Conservation (phyloP, 2,113 vertebrate species). For the Zapornia atra region DNA sequence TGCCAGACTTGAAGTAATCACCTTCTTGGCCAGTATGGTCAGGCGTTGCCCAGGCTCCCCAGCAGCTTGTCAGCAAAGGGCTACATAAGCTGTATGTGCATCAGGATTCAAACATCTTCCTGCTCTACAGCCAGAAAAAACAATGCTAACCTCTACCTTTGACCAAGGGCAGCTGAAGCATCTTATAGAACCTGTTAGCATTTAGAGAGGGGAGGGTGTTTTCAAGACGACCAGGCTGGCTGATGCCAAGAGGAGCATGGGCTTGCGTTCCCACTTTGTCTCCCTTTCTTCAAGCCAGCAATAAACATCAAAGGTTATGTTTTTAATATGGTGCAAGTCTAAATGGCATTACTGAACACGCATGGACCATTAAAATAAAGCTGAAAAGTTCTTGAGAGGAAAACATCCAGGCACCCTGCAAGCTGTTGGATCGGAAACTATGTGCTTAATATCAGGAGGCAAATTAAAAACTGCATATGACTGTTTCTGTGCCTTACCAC, state of each 20-base stretch:
- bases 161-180: not conserved
- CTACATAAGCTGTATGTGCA: not conserved
- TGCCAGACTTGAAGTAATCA: fast-evolving
- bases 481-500: not conserved
- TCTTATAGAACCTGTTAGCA: not conserved
- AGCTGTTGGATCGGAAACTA: not conserved
- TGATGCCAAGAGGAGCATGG: fast-evolving
- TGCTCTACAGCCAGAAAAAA: not conserved
- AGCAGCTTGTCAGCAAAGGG: not conserved
- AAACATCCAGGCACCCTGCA: not conserved
- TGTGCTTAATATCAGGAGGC: fast-evolving
- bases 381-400: not conserved
- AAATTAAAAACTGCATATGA: not conserved
- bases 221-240: not conserved
- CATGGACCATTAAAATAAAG: not conserved
- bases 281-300: not conserved
- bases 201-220: not conserved
- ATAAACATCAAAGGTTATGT: not conserved
- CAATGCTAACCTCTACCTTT: not conserved
- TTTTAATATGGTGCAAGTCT: not conserved
- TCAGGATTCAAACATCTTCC: not conserved
- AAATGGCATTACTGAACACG: not conserved
- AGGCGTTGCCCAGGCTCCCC: not conserved
- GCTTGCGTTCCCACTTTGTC: not conserved
- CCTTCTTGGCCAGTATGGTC: not conserved